Evolutionary conservation across 2,888 invertebrate genomes (phyloP), one percentile per base, ranked within the genome.

Genomic region (Macaria notata): DNA sequence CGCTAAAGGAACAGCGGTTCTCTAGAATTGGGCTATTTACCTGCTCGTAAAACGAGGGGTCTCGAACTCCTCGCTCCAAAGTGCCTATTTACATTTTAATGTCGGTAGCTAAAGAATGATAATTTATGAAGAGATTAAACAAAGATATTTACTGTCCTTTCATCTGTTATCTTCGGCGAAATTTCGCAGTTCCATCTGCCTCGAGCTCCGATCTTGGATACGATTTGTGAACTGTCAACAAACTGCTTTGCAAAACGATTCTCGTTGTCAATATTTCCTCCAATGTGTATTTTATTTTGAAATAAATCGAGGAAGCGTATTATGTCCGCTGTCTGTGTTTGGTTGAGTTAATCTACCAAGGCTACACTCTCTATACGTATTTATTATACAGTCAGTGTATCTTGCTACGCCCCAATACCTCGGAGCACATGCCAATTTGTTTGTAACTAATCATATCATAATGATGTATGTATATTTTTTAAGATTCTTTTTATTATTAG

Each of bases 1-100:
- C 46, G 45, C 54, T 59, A 51, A 55, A 55, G 54, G 54, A 50
- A 45, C 54, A 51, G 50, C 54, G 50, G 54, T 54, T 52, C 53
- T 53, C 54, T 50, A 50, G 46, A 59, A 59, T 54, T 59, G 54
- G 59, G 59, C 59, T 55, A 55, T 59, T 59, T 59, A 59, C 54
- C 54, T 59, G 54, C 48, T 59, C 59, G 59, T 59, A 59, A 59
- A 59, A 45, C 48, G 54, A 48, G 49, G 49, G 59, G 54, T 51
- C 39, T 9, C 49, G 53, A 51, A 54, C 59, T 59, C 48, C 44
- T 45, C 54, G 48, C 36, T 51, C 51, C 45, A 42, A 59, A 55
- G 59, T 54, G 51, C 51, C 59, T 55, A 55, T 59, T 59, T 55
- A 59, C 51, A 59, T 59, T 59, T 55, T 55, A 59, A 59, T 55